Base-by-base conservation (phyloP, 2,797 vertebrate species). In the Hemitrygon akajei region DNA sequence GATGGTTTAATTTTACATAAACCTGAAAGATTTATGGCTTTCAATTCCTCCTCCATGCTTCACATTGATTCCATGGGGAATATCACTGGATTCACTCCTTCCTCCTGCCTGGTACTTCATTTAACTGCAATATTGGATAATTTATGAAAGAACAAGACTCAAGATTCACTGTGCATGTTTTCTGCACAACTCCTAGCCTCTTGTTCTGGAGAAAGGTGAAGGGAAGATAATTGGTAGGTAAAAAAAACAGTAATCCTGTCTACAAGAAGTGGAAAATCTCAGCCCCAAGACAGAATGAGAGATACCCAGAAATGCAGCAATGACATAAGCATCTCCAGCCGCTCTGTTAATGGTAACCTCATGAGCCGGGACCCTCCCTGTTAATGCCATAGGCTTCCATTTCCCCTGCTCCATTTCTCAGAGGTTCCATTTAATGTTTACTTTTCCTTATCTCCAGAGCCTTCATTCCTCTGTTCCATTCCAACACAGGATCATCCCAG, bases 1-100 rank as follows among this genome's bases (percentile, higher is more conserved):
- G 86, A 89, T 69, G 18, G 63, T 89, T 87, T 89, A 34, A 37
- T 89, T 89, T 89, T 89, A 34, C 86, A 89, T 34, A 80, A 89
- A 37, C 60, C 86, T 89, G 34, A 20, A 69, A 37, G 86, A 89
- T 89, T 89, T 86, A 60, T 69, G 63, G 18, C 69, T 69, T 69
- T 37, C 18, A 22, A 63, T 69, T 89, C 71, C 71, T 89, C 86
- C 86, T 69, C n/a, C n/a, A 3, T 37, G 16, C n/a, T 89, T 89
- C 66, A 69, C 86, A 69, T 4, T 20, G 34, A 69, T 37, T 37
- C 86, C 63, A 89, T 20, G 18, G n/a, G n/a, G 18, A 86, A 89
- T 63, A 63, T 4, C 7, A 69, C 11, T 69, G 3, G 5, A 86
- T 14, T 12, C 56, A 86, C 27, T 58, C 14, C 30, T 16, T 60